A percentile compares a stretch with the other conserved stretches of the same genome.
phyloP scores from a whole-genome alignment of 2,113 vertebrate genomes.

The Piaya cayana region DNA sequence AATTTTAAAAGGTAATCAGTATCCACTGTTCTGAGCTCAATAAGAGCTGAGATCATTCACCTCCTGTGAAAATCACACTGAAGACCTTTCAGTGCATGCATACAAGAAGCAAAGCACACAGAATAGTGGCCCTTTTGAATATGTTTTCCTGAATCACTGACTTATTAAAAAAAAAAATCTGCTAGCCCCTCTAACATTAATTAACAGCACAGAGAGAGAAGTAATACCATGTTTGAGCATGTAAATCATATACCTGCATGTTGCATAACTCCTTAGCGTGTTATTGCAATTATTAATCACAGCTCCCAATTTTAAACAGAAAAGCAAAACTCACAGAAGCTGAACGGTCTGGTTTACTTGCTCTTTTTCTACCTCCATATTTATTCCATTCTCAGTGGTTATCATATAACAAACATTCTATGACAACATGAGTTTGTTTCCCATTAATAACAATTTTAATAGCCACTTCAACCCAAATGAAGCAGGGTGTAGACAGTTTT shows the following conservation, averaged over 20 bases:
- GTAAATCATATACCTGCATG: neutral
- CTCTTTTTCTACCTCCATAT: neutral
- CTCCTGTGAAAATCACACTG: neutral
- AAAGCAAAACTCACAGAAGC: neutral
- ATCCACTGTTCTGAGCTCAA: slow-evolving; percentile 24
- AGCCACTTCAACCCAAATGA: neutral
- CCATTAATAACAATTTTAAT: neutral
- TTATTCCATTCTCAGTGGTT: neutral
- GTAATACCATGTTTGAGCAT: neutral
- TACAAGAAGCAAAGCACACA: neutral
- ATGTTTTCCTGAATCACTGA: neutral
- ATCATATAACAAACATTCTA: neutral
- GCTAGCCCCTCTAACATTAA: neutral
- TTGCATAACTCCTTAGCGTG: neutral
- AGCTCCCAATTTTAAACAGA: neutral
- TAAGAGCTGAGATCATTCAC: neutral
- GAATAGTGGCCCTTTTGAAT: neutral
- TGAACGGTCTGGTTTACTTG: neutral
- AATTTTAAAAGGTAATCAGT: slow-evolving; percentile 43
- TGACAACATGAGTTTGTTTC: neutral
- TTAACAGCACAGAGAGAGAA: neutral
- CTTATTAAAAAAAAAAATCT: neutral
- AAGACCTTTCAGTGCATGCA: neutral
- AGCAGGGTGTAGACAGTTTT: neutral
- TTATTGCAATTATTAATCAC: neutral